A percentile compares a stretch with the other conserved stretches of the same genome.
These are phyloP conservation scores for Adoxophyes honmai DNA, from an alignment of 1,140 invertebrate genomes.

Conservation along the genomic window DNA sequence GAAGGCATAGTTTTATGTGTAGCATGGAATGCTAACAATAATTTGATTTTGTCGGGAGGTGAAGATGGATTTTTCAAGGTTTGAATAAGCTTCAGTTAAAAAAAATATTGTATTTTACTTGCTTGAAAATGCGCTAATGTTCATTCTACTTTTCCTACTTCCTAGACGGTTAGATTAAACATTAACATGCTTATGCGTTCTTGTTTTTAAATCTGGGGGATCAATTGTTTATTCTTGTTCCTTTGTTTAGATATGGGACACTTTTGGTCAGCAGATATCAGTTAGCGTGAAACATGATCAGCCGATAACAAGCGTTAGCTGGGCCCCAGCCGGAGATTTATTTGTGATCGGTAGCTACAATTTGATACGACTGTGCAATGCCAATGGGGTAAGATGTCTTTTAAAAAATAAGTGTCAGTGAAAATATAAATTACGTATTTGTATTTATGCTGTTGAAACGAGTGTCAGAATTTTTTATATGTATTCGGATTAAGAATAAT, in stretches of 20 bases:
- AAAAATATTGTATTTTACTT: too few species aligned
- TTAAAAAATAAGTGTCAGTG: too few species aligned
- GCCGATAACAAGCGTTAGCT: constrained; percentile 93
- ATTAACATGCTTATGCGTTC: too few species aligned
- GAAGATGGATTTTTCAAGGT: constrained; percentile 97
- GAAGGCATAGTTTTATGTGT: constrained; percentile 93
- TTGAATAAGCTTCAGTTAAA: constrained; percentile 19
- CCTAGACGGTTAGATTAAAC: too few species aligned
- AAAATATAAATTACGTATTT: too few species aligned
- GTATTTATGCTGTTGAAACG: too few species aligned
- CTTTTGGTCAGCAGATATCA: constrained; percentile 91
- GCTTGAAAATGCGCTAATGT: too few species aligned
- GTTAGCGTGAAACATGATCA: constrained; percentile 89
- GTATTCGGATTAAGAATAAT: too few species aligned
- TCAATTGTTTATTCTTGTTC: not conserved
- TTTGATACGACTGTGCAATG: constrained; percentile 94
- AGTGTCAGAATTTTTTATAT: too few species aligned
- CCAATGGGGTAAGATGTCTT: constrained; percentile 85
- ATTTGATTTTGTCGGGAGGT: constrained; percentile 93
- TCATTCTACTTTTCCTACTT: too few species aligned
- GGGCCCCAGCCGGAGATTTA: constrained; percentile 93
- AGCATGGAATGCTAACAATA: constrained; percentile 93
- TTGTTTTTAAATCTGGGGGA: too few species aligned
- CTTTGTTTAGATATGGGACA: constrained; percentile 85
- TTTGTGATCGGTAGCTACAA: constrained; percentile 97